phyloP scores from a whole-genome alignment of 53 echinoderm and acorn worm genomes.

The Actinopyga echinites region DNA sequence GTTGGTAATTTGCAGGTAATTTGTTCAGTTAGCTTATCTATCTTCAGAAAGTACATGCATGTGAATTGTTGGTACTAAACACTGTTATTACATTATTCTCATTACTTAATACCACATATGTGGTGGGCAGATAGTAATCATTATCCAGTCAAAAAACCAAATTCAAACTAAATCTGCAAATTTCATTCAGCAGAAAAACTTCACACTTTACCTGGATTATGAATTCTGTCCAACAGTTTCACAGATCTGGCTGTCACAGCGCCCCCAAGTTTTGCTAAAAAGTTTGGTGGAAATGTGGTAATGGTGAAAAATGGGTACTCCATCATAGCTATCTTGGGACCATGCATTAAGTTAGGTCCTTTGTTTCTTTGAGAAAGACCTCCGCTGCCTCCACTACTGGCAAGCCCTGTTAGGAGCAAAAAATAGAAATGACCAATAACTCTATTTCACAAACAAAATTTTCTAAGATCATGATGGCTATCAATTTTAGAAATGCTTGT shows the following conservation, averaged over 20 bases:
- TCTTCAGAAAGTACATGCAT: too few relatives aligned
- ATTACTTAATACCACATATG: too few relatives aligned
- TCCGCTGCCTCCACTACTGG: constrained; percentile 51
- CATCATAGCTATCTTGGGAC: constrained; percentile 50
- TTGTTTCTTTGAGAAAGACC: background rate
- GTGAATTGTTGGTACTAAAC: too few relatives aligned
- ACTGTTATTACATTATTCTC: too few relatives aligned
- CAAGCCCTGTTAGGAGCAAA: background rate
- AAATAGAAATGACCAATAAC: background rate
- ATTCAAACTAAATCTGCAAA: too few relatives aligned
- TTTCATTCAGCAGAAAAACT: too few relatives aligned
- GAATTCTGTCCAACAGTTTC: constrained; percentile 95
- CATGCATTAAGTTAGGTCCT: constrained; percentile 10
- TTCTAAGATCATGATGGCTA: too few relatives aligned
- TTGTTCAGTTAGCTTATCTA: too few relatives aligned
- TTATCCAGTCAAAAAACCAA: too few relatives aligned
- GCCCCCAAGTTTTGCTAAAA: constrained; percentile 88
- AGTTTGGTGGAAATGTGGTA: constrained; percentile 78
- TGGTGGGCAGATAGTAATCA: too few relatives aligned
- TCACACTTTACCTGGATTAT: constrained; percentile 81
- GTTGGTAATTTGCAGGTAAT: too few relatives aligned
- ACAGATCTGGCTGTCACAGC: constrained; percentile 95
- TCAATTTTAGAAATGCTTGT: too few relatives aligned
- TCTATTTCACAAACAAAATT: background rate
- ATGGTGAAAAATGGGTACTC: constrained; percentile 98